These are phyloP conservation scores for Anas bernieri DNA, from an alignment of 2,797 vertebrate species.

Conservation along the genomic window DNA sequence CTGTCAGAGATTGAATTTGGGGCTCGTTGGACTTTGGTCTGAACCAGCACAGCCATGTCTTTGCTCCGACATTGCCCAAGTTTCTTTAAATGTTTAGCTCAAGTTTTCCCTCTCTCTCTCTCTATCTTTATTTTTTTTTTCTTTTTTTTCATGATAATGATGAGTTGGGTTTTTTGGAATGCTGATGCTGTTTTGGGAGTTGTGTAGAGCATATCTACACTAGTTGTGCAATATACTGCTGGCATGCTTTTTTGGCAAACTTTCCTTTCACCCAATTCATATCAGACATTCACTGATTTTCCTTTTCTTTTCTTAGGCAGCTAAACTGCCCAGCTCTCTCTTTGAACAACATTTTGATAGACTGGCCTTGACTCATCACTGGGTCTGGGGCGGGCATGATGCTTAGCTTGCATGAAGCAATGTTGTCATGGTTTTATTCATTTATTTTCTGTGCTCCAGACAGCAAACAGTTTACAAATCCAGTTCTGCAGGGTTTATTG, in stretches of 20 bases:
- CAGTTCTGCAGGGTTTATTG: background rate
- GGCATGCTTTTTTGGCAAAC: background rate
- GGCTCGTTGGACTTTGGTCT: background rate
- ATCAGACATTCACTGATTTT: background rate
- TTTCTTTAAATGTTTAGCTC: background rate
- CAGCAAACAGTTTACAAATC: background rate
- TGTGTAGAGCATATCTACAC: background rate
- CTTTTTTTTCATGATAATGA: background rate
- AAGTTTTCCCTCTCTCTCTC: background rate
- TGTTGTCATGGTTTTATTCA: background rate
- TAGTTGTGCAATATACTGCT: background rate
- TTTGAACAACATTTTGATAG: background rate
- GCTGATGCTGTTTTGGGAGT: slow-evolving; percentile 6
- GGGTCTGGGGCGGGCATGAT: background rate
- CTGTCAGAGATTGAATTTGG: background rate
- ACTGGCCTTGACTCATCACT: background rate
- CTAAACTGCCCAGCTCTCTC: background rate
- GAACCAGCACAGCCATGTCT: background rate
- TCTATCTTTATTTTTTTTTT: background rate
- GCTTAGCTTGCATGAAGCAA: background rate
- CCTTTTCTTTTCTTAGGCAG: background rate
- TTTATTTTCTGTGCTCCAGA: background rate
- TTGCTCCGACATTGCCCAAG: background rate
- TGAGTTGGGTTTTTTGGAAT: background rate
- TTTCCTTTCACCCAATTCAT: background rate